Percentiles rank a stretch among this genome's conserved stretches.
Evolutionary conservation across 2,888 invertebrate genomes (phyloP).

Genomic region (Panopea generosa): DNA sequence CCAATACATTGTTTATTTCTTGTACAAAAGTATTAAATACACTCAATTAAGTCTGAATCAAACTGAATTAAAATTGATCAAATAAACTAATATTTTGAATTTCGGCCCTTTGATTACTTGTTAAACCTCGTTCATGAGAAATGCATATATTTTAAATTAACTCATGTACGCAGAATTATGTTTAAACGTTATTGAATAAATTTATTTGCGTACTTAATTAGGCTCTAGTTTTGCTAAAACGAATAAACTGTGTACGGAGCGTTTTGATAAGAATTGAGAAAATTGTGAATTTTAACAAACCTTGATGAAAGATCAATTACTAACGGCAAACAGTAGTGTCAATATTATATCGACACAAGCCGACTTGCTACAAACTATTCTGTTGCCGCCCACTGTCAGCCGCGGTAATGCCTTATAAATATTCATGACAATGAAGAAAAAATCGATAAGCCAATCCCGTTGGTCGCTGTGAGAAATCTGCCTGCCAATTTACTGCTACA

Average conservation of each 20-base stretch:
- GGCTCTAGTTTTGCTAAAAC: constrained; percentile 15
- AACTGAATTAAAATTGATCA: constrained; percentile 25
- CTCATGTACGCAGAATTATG: not conserved
- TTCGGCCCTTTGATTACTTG: constrained; percentile 23
- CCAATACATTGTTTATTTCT: constrained; percentile 12
- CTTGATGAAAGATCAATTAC: constrained; percentile 61
- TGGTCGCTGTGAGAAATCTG: constrained; percentile 16
- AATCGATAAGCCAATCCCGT: not conserved
- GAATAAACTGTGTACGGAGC: constrained; percentile 40
- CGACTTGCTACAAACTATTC: constrained; percentile 47
- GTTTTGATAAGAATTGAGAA: constrained; percentile 22
- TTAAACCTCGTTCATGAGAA: constrained; percentile 39
- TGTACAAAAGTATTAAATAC: constrained; percentile 33
- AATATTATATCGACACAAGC: constrained; percentile 34
- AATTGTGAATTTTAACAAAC: constrained; percentile 51
- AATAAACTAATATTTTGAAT: constrained; percentile 56
- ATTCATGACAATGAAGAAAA: constrained; percentile 37
- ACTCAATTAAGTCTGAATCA: constrained; percentile 26
- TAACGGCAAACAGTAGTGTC: constrained; percentile 50
- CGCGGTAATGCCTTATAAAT: constrained; percentile 36
- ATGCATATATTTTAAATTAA: constrained; percentile 7
- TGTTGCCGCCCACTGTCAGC: constrained; percentile 19
- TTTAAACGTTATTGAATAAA: not conserved
- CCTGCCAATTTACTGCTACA: constrained; percentile 20
- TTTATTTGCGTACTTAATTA: constrained; percentile 18